Evolutionary conservation across 2,797 vertebrate species (phyloP).

Genomic region (Tolypeutes matacus): DNA sequence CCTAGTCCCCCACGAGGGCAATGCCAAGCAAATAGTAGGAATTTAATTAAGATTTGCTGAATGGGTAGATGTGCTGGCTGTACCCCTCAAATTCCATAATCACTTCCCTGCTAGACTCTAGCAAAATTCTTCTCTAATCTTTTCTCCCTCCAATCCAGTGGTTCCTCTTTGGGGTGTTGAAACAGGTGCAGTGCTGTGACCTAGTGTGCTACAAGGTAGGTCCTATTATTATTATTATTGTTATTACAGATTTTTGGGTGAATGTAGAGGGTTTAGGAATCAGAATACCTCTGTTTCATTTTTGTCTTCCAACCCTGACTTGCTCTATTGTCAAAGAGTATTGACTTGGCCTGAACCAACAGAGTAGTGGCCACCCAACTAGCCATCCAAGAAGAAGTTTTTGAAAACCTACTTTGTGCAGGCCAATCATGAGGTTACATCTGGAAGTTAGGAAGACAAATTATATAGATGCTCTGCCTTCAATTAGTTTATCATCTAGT

Average conservation of each 20-base stretch:
- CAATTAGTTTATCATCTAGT: background rate
- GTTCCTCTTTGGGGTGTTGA: background rate
- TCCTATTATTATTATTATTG: background rate
- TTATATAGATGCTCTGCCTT: background rate
- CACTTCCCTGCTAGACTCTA: background rate
- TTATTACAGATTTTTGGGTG: background rate
- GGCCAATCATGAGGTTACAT: background rate
- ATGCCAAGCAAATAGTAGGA: background rate
- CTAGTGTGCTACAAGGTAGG: background rate
- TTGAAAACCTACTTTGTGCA: background rate
- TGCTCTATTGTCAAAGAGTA: background rate
- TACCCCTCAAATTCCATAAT: background rate
- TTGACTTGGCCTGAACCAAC: background rate
- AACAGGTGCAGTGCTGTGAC: background rate
- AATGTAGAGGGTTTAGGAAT: background rate
- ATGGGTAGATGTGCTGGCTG: background rate
- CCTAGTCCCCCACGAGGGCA: accelerated
- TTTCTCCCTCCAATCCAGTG: background rate
- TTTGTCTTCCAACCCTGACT: background rate
- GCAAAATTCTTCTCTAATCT: background rate
- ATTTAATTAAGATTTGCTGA: background rate
- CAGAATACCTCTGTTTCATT: background rate
- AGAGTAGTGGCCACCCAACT: background rate
- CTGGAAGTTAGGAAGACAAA: background rate
- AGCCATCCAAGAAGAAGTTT: background rate